Percentiles rank a stretch among this genome's conserved stretches.
Evolutionary conservation across 2,113 vertebrate species (phyloP).

Genomic region (Microcebus jonahi): DNA sequence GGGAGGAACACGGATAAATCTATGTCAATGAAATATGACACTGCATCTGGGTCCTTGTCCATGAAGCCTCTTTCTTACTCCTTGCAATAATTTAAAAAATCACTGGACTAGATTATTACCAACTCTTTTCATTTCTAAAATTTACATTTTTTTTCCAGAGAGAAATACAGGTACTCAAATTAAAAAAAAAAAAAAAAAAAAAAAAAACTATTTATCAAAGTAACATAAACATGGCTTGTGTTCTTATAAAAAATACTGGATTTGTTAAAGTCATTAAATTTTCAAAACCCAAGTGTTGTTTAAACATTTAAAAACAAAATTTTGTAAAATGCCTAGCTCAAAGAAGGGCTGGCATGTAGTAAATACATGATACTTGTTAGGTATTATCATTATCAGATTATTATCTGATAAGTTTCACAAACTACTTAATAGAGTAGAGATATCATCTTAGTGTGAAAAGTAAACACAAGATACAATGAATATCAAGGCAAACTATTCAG

Average conservation of each 20-base stretch:
- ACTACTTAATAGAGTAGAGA: not conserved
- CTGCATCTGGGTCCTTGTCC: not conserved
- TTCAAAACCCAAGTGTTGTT: not conserved
- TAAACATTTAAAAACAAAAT: not conserved
- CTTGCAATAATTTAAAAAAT: not conserved
- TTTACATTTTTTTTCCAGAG: not conserved
- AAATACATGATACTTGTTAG: not conserved
- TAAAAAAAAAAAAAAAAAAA: not conserved
- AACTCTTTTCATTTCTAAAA: not conserved
- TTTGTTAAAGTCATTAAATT: not conserved
- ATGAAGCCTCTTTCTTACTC: not conserved
- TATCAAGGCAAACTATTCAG: not conserved
- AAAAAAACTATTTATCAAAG: not conserved
- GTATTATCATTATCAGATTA: not conserved
- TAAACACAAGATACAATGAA: not conserved
- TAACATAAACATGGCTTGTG: not conserved
- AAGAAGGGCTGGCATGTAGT: not conserved
- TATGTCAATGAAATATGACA: rapidly evolving
- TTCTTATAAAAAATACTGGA: not conserved
- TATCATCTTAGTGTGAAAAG: not conserved
- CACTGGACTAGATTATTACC: not conserved
- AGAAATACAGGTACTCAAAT: not conserved
- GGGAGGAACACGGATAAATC: not conserved
- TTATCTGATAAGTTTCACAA: not conserved
- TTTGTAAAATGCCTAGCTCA: not conserved